Evolutionary conservation across 2,113 vertebrate species (phyloP), one percentile per base, ranked within the genome.

Genomic region (Gulo gulo): DNA sequence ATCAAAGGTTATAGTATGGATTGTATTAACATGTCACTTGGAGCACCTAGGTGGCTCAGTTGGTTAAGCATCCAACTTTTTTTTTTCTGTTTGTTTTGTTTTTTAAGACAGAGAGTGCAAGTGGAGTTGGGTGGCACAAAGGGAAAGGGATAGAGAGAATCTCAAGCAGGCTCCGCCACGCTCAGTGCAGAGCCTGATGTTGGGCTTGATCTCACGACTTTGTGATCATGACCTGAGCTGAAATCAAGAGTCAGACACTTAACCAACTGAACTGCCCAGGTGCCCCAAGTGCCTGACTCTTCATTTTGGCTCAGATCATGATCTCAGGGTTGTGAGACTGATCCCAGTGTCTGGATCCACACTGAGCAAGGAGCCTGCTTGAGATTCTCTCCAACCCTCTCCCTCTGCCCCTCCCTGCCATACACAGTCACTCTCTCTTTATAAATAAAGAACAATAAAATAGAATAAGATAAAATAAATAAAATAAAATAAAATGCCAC

Each of bases 21-120:
- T 74, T 83, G 42, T 71, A 95, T 69, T 96, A 96, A 97, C 97
- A 95, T 65, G 84, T 34, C 63, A 65, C 31, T 67, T 34, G 14
- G 63, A 15, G 63, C 29, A 34, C 63, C 63, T 16, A 14, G 63
- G 63, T 69, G 34, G 34, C 67, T 69, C 34, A 69, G 34, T 20
- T 4, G 16, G 67, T 69, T 69, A 36, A 69, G 18, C 34, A 69
- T 36, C 67, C 67, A 69, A n/a, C 7, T 9, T 16, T 67, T n/a
- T 36, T 34, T 67, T 34, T 67, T 34, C 34, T 65, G 2, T 39
- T 39, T 39, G 2, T 39, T 69, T 67, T 31, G 31, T 65, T 65
- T 50, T 67, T n/a, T 9, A 8, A 69, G 34, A 69, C 34, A 69
- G 67, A 36, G 34, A 69, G 67, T 20, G 34, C 34, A 69, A n/a